Base-by-base conservation (phyloP, 2,888 invertebrate species). In the Subacronicta megacephala region DNA sequence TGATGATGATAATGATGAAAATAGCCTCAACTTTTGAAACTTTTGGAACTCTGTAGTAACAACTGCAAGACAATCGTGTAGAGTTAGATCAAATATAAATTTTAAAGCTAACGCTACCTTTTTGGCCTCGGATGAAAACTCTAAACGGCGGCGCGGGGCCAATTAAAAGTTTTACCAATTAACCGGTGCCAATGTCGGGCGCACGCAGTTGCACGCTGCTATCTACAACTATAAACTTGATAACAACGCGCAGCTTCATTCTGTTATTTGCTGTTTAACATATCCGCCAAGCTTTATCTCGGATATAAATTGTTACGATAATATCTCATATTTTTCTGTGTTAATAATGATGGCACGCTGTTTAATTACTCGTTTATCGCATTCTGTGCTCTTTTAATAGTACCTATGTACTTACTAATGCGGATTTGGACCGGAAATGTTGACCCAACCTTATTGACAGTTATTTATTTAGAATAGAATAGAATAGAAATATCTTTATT, bases 131-230 rank as follows among this genome's bases (percentile, higher is more conserved):
- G 62, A 56, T 49, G 60, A 60, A 64, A 70, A 72, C 70, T 75
- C 53, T 72, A 76, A 74, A 73, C 72, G 77, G 36, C 33, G 20
- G 55, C 41, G 36, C 62, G 63, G 55, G 64, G 72, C 77, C 84
- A 83, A 84, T 84, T 84, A 84, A 82, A 84, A 84, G 77, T 84
- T 84, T 70, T 66, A 70, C 81, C 83, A 83, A 83, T 84, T 83
- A 83, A 74, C 74, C 61, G 58, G 61, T 53, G 62, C 54, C 66
- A 64, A 75, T 80, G 76, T 70, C 70, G 72, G 69, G 63, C 56
- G 51, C 35, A 62, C 64, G 52, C 67, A 50, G 63, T 64, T 59
- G 56, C 62, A 61, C 29, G 33, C 46, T 62, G 62, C 51, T 53
- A 64, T 51, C 54, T 56, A 41, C 37, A 45, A 64, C 38, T 64